These are phyloP conservation scores for Umimayanthus chanpuru DNA, from an alignment of 92 coral and sea anemone species.

Conservation along the genomic window DNA sequence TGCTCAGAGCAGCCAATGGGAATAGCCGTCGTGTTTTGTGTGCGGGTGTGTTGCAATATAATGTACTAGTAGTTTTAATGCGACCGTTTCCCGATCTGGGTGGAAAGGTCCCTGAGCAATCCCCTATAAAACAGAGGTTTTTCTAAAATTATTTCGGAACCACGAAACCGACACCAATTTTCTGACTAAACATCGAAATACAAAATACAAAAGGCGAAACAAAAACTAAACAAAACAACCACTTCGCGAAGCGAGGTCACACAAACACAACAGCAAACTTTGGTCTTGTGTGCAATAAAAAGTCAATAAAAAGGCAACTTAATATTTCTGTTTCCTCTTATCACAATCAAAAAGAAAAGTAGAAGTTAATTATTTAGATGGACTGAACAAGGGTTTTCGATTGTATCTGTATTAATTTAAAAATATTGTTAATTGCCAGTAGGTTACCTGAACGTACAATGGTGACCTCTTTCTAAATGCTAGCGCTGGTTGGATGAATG, in stretches of 20 bases:
- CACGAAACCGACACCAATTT: slow-evolving; percentile 40
- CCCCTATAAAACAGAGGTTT: slow-evolving; percentile 36
- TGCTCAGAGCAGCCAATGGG: not conserved
- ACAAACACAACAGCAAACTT: not conserved
- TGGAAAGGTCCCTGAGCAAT: slow-evolving; percentile 17
- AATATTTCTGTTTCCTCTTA: no score
- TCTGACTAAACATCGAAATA: not conserved
- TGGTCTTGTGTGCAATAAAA: not conserved
- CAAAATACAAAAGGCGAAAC: not conserved
- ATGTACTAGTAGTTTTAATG: not conserved
- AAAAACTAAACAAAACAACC: not conserved
- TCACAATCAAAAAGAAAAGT: not conserved
- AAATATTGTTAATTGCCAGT: no score
- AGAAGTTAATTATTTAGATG: not conserved
- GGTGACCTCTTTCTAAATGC: not conserved
- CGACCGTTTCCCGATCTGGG: slow-evolving; percentile 21
- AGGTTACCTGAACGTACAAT: not conserved
- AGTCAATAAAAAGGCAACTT: no score
- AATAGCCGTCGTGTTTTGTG: not conserved
- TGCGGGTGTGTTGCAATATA: not conserved
- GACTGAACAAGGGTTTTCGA: not conserved
- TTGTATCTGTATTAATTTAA: not conserved
- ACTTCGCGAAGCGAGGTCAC: slow-evolving; percentile 24
- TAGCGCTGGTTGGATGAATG: slow-evolving; percentile 21
- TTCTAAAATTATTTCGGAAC: slow-evolving; percentile 28